phyloP scores from a whole-genome alignment of 2,888 invertebrate species.

The Lacanobia oleracea region DNA sequence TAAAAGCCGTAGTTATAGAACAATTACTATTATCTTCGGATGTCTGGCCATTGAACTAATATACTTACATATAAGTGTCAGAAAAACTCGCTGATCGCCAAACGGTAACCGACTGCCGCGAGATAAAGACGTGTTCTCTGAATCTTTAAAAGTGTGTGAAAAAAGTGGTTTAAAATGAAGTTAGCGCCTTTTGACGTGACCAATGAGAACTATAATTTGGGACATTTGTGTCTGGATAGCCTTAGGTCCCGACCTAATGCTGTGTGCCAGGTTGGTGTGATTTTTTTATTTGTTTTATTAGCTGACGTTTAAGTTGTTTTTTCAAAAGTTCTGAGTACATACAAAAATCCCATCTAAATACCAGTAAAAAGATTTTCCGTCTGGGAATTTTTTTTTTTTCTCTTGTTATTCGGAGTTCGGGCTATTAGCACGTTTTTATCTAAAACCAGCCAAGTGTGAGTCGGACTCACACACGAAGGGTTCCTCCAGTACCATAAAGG shows the following conservation, averaged over 20 bases:
- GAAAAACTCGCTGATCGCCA: slow-evolving; percentile 10
- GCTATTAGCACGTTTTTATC: too few relatives aligned
- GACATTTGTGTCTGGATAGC: slow-evolving; percentile 71
- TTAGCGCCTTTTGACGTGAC: slow-evolving; percentile 55
- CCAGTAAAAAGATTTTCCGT: too few relatives aligned
- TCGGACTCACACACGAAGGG: too few relatives aligned
- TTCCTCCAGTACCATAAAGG: too few relatives aligned
- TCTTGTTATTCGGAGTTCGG: too few relatives aligned
- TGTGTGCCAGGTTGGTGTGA: slow-evolving; percentile 63
- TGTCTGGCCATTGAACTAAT: slow-evolving; percentile 31
- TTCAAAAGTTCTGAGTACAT: too few relatives aligned
- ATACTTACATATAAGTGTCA: slow-evolving; percentile 22
- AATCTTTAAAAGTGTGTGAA: neutral
- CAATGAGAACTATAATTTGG: slow-evolving; percentile 70
- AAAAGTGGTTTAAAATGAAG: slow-evolving; percentile 40
- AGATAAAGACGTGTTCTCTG: slow-evolving; percentile 32
- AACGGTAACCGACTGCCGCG: slow-evolving; percentile 19
- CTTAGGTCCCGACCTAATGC: slow-evolving; percentile 68
- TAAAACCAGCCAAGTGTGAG: too few relatives aligned
- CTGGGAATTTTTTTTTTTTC: too few relatives aligned
- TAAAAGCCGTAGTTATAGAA: slow-evolving; percentile 19
- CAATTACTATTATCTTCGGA: slow-evolving; percentile 29
- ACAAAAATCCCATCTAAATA: too few relatives aligned
- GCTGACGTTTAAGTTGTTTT: too few relatives aligned
- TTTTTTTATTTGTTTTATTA: neutral